Percentiles rank a stretch among this genome's conserved stretches.
These are phyloP conservation scores for Strigamia crassipes DNA, from an alignment of 2,888 invertebrate species.

Conservation along the genomic window DNA sequence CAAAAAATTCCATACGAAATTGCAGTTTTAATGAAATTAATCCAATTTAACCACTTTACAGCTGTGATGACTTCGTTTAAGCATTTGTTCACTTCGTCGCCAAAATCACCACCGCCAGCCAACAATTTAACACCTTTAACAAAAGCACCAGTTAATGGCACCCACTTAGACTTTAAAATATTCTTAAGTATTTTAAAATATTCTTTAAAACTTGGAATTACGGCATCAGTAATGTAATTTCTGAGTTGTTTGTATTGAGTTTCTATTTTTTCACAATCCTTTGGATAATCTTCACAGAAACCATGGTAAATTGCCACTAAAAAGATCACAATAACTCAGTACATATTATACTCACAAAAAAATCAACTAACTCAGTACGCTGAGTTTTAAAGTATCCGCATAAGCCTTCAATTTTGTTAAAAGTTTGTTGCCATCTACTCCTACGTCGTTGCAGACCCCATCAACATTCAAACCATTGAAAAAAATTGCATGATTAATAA, in stretches of 20 bases:
- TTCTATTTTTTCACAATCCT: neutral
- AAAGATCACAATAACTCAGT: neutral
- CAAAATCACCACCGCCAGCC: neutral
- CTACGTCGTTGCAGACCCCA: neutral
- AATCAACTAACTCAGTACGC: neutral
- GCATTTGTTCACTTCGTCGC: neutral
- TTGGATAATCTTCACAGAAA: neutral
- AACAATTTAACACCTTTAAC: neutral
- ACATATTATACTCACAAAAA: neutral
- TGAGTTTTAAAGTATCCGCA: neutral
- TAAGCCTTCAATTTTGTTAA: neutral
- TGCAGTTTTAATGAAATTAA: too few species aligned
- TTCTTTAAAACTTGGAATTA: neutral
- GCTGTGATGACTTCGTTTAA: too few species aligned
- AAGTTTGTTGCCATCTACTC: neutral
- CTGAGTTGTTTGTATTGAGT: neutral
- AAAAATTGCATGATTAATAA: neutral
- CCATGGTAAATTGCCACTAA: neutral
- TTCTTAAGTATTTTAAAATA: neutral
- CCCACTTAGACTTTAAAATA: neutral
- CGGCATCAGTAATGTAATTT: neutral
- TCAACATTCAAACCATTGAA: neutral
- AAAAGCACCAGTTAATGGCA: neutral
- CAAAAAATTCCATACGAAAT: too few species aligned
- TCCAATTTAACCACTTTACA: too few species aligned